Evolutionary conservation across 2,888 invertebrate species (phyloP).

Genomic region (Pammene fasciana): DNA sequence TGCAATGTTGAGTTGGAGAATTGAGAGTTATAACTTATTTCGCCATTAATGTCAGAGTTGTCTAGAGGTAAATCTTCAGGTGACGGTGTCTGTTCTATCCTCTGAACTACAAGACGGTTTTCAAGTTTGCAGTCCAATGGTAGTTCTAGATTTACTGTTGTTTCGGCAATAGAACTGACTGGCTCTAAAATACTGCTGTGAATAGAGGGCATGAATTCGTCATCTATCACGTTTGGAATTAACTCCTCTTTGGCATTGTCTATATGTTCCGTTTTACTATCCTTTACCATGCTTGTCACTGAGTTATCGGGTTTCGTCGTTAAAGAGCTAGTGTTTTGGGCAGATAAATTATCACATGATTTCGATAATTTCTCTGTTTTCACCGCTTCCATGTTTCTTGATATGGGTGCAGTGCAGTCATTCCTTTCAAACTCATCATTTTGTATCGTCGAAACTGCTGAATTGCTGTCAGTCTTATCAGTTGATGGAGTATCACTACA

Average conservation of each 20-base stretch:
- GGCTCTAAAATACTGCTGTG: slow-evolving; percentile 85
- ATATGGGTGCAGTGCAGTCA: slow-evolving; percentile 43
- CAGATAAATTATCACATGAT: slow-evolving; percentile 46
- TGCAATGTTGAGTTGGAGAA: slow-evolving; percentile 78
- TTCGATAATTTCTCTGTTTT: slow-evolving; percentile 54
- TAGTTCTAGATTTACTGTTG: slow-evolving; percentile 82
- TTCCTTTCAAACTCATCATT: slow-evolving; percentile 72
- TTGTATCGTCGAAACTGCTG: slow-evolving; percentile 79
- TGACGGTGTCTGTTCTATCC: slow-evolving; percentile 91
- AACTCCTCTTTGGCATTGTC: slow-evolving; percentile 55
- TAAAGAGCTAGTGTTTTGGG: slow-evolving; percentile 26
- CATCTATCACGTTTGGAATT: slow-evolving; percentile 73
- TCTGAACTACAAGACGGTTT: slow-evolving; percentile 63
- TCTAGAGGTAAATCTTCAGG: slow-evolving; percentile 93
- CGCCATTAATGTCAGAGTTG: slow-evolving; percentile 86
- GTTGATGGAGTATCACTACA: slow-evolving; percentile 82
- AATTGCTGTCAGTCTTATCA: slow-evolving; percentile 82
- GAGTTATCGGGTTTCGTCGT: slow-evolving; percentile 22
- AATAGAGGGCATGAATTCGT: slow-evolving; percentile 85
- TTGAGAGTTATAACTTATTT: slow-evolving; percentile 81
- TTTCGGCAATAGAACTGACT: slow-evolving; percentile 79
- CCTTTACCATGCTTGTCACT: slow-evolving; percentile 37
- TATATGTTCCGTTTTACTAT: slow-evolving; percentile 28
- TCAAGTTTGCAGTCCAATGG: slow-evolving; percentile 79
- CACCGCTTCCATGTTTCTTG: slow-evolving; percentile 14